Evolutionary conservation across 2,888 invertebrate genomes (phyloP).

Genomic region (Masnerella sp.): DNA sequence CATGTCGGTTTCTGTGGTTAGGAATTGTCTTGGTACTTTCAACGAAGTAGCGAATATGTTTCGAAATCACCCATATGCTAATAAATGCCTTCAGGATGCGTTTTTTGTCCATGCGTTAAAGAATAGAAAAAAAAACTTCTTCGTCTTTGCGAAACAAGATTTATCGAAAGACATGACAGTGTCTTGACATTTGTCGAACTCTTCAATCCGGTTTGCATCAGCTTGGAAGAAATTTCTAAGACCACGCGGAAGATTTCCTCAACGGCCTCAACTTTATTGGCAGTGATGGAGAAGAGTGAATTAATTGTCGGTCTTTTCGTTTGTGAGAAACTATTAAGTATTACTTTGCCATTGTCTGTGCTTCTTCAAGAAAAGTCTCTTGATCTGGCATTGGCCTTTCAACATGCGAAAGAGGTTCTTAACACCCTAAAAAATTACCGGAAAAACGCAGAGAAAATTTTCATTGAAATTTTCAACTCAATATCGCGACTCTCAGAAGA

Average conservation of each 20-base stretch:
- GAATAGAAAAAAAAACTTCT: conserved; percentile 27
- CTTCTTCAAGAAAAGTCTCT: conserved; percentile 24
- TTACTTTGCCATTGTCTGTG: conserved; percentile 19
- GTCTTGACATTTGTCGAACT: conserved; percentile 22
- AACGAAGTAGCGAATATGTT: conserved; percentile 18
- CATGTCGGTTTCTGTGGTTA: conserved; percentile 12
- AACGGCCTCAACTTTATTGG: conserved; percentile 62
- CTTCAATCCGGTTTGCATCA: conserved; percentile 11
- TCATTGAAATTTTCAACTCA: conserved; percentile 18
- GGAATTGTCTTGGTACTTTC: conserved; percentile 13
- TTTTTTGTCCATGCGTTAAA: background rate
- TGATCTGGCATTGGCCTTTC: conserved; percentile 3
- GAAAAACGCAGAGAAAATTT: conserved; percentile 22
- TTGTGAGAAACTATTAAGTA: conserved; percentile 32
- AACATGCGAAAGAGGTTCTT: conserved; percentile 16
- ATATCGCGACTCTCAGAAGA: conserved; percentile 5
- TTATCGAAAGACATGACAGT: conserved; percentile 33
- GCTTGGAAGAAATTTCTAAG: conserved; percentile 23
- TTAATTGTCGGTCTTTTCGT: conserved; percentile 9
- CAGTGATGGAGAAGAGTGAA: conserved; percentile 52
- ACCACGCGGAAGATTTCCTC: conserved; percentile 13
- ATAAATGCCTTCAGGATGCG: conserved; percentile 19
- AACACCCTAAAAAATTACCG: conserved; percentile 3
- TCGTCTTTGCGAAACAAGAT: conserved; percentile 23
- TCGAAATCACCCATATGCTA: conserved; percentile 22